Evolutionary conservation across 30 jellyfish, hydroid and myxozoan species (phyloP).

Genomic region (Morbakka virulenta): DNA sequence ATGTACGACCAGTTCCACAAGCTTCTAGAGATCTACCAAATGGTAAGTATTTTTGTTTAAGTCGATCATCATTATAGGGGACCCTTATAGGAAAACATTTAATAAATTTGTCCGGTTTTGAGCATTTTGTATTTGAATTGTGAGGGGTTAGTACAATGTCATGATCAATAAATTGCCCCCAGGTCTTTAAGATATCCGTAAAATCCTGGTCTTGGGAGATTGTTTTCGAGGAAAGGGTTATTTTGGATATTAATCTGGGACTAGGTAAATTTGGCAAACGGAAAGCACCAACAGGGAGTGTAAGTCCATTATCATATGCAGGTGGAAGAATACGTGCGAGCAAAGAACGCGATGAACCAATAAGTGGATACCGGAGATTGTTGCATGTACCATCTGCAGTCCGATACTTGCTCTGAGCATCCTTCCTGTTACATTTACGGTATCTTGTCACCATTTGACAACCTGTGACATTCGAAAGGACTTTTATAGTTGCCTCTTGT

Average conservation of each 20-base stretch:
- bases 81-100: not conserved
- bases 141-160: conserved; percentile 15
- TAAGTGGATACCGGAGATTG: not conserved
- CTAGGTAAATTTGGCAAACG: not conserved
- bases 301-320: not conserved
- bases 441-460: not conserved
- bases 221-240: not conserved
- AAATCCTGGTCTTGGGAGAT: not conserved
- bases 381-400: not conserved
- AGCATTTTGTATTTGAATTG: not conserved
- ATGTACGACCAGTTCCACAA: not conserved
- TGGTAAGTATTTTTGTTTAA: not conserved
- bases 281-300: not conserved
- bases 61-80: not conserved
- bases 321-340: not conserved
- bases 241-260: not conserved
- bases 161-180: conserved; percentile 37
- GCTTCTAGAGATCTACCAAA: not conserved
- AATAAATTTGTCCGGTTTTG: not conserved
- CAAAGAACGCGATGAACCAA: not conserved
- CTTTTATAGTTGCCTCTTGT: not conserved
- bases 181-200: not conserved
- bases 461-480: not conserved
- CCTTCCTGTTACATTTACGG: not conserved
- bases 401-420: not conserved